These are phyloP conservation scores for Psilopsiagon aymara DNA, from an alignment of 2,113 vertebrate species.

Conservation along the genomic window DNA sequence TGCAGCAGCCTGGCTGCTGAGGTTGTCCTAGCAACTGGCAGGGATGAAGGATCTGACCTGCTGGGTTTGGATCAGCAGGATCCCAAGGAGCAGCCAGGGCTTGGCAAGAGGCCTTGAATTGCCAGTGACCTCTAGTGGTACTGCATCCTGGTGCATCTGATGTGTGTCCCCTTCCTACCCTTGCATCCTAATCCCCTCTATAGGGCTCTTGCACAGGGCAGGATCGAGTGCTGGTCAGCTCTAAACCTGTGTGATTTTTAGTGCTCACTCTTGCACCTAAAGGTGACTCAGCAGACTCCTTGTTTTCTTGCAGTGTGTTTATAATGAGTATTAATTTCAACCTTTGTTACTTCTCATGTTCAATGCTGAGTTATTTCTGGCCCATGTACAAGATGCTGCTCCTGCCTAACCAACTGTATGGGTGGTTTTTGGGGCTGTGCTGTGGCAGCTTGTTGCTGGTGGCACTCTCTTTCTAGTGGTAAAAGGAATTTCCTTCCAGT, in stretches of 20 bases:
- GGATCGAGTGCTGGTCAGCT: rapidly evolving
- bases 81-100: not conserved
- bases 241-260: not conserved
- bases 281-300: not conserved
- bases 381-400: not conserved
- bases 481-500: not conserved
- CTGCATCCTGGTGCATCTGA: not conserved
- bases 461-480: not conserved
- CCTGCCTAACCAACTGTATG: rapidly evolving
- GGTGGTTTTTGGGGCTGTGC: not conserved
- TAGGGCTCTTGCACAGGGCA: not conserved
- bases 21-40: constrained; percentile 1
- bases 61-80: rapidly evolving
- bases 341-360: not conserved
- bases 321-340: not conserved
- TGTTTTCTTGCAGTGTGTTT: not conserved
- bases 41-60: not conserved
- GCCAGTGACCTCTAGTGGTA: constrained; percentile 19
- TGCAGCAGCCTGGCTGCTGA: not conserved
- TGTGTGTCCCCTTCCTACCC: not conserved
- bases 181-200: not conserved
- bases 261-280: rapidly evolving
- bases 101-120: not conserved
- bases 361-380: not conserved
- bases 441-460: not conserved